Base-by-base conservation (phyloP, 1,140 invertebrate species). In the Drosophila subpulchrella region DNA sequence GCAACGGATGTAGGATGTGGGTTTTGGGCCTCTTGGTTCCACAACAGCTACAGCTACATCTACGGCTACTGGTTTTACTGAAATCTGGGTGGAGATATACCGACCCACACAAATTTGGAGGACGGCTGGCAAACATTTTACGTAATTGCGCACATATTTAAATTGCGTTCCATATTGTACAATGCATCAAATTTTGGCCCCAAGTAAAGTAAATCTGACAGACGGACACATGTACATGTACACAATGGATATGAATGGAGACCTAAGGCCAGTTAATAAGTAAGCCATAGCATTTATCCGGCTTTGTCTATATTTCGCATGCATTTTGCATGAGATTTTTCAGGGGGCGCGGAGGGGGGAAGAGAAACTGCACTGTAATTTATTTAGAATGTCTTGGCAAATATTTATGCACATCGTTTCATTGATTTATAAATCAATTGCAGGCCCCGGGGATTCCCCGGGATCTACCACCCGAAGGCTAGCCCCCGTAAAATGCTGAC, bases 91-190 rank as follows among this genome's bases (percentile, higher is more conserved):
- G 8, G 7, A 3, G n/a, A 48, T 66, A 38, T 53, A 30, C 61
- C 44, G 13, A n/a, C 66, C 51, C 15, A 17, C 63, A 38, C 12
- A 34, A 17, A 48, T 48, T 42, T 5, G 8, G 63, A 13, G 53
- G 20, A 27, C 27, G 47, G 30, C 47, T 75, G 72, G 71, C 75
- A 85, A 85, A 85, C 82, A 85, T 85, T 85, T 85, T 85, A 85
- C 82, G 83, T 85, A 85, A 85, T 85, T 85, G 82, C 83, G 79
- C 78, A 88, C 83, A 88, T 88, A 85, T 85, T 85, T 85, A 88
- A 85, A 85, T 85, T 85, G 65, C 79, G 73, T 86, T 81, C 78
- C 66, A 81, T 78, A 79, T 63, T 70, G 79, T 44, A 85, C 77
- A 82, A 68, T 85, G 74, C 81, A 86, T 85, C 82, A 85, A 85